Evolutionary conservation across 2,113 vertebrate genomes (phyloP), one percentile per base, ranked within the genome.

Genomic region (Platichthys flesus): DNA sequence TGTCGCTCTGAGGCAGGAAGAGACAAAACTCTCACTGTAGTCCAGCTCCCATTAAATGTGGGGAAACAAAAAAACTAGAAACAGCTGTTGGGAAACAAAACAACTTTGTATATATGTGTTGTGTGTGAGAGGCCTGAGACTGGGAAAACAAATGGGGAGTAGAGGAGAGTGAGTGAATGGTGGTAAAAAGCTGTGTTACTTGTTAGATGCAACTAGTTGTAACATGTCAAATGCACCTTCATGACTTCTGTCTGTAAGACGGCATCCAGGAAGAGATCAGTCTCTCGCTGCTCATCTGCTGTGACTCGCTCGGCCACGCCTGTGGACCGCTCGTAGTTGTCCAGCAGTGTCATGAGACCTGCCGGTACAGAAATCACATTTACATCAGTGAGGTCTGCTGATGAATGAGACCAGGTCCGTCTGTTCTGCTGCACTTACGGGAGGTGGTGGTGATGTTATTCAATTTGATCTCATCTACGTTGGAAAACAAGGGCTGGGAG

Each of bases 171-270:
- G 0, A n/a, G 6, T 13, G 35, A 54, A 23, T 24, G 16, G 2
- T 24, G 16, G 2, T 8, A 8, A 31, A 31, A 63, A 21, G 51
- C 1, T 15, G 0, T 16, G 1, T 13, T 5, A 20, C 24, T 45
- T 64, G 2, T 63, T 2, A 47, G 9, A 21, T 40, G n/a, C n/a
- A 42, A 31, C 54, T 68, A 16, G 77, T 66, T 74, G 40, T 10
- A 63, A 81, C 67, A 52, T 28, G 65, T 76, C 15, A 9, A 5
- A 60, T 84, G 70, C 85, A 96, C 96, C 94, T 95, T 95, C 95
- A 97, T 97, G 72, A 97, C 94, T 69, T 93, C 70, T 3, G 95
- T 97, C 1, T 92, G 75, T 37, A 97, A 73, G 73, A 97, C 76
- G 0, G 95, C 95, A 87, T 96, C 94, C 72, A 97, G 90, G 83